phyloP scores from a whole-genome alignment of 2,113 vertebrate species.

The Zosterops hypoxanthus region DNA sequence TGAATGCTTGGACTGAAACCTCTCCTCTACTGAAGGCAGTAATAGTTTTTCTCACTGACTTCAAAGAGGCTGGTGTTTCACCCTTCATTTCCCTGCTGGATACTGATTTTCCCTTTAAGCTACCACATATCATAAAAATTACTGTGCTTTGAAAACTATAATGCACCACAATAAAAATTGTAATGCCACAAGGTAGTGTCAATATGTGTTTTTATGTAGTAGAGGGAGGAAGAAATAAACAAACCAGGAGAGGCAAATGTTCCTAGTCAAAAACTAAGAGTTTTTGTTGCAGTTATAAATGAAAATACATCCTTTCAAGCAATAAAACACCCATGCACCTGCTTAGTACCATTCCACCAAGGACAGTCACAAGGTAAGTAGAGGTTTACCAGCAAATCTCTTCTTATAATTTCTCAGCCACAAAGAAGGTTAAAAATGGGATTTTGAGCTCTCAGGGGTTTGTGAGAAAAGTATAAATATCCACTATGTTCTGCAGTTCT shows the following conservation, averaged over 20 bases:
- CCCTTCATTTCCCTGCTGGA: slow-evolving; percentile 26
- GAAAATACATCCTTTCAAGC: neutral
- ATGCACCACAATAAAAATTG: neutral
- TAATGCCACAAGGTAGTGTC: slow-evolving; percentile 32
- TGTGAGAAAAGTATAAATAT: neutral
- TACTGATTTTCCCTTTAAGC: slow-evolving; percentile 26
- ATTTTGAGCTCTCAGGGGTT: neutral
- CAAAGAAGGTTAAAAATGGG: neutral
- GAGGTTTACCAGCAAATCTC: neutral
- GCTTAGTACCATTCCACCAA: neutral
- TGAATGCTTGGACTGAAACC: slow-evolving; percentile 6
- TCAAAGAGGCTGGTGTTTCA: slow-evolving; percentile 4
- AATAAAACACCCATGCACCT: neutral
- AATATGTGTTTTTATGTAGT: neutral
- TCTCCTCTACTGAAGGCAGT: slow-evolving; percentile 4
- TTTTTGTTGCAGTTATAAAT: neutral
- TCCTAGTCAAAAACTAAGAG: neutral
- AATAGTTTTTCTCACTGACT: slow-evolving; percentile 26
- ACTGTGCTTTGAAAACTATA: neutral
- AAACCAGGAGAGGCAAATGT: neutral
- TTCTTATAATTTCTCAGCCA: neutral
- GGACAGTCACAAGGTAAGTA: neutral
- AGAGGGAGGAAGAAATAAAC: neutral
- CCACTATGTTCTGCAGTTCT: neutral
- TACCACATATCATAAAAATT: slow-evolving; percentile 18